Evolutionary conservation across 2,888 invertebrate species (phyloP).

Genomic region (Halictus quadricinctus): DNA sequence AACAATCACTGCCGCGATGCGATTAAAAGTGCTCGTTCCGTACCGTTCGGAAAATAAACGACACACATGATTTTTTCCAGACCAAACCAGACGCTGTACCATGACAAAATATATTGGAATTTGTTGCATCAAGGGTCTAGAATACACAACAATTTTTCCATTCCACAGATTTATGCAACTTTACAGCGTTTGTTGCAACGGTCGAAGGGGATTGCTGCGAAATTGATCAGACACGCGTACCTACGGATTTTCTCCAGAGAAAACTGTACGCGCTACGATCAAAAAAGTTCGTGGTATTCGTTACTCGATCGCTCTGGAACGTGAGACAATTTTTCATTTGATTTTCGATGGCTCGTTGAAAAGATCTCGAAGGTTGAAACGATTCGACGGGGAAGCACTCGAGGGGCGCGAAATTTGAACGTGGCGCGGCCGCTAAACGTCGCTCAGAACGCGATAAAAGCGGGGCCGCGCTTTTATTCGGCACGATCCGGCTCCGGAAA

Average conservation of each 20-base stretch:
- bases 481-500: conserved; percentile 26
- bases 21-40: background rate
- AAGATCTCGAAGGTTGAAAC: background rate
- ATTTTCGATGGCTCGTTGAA: background rate
- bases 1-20: background rate
- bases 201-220: background rate
- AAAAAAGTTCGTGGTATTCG: background rate
- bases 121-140: background rate
- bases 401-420: background rate
- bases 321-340: background rate
- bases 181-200: too few species aligned
- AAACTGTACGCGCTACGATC: background rate
- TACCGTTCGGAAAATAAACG: background rate
- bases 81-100: background rate
- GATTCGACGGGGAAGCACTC: background rate
- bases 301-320: background rate
- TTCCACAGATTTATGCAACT: too few species aligned
- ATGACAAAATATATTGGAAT: too few species aligned
- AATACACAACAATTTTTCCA: background rate
- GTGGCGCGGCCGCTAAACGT: background rate
- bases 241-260: background rate
- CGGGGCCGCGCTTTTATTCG: conserved; percentile 22
- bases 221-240: background rate
- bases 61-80: background rate
- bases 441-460: conserved; percentile 38